Evolutionary conservation across 2,888 invertebrate species (phyloP).

Genomic region (Dermolepida albohirtum): DNA sequence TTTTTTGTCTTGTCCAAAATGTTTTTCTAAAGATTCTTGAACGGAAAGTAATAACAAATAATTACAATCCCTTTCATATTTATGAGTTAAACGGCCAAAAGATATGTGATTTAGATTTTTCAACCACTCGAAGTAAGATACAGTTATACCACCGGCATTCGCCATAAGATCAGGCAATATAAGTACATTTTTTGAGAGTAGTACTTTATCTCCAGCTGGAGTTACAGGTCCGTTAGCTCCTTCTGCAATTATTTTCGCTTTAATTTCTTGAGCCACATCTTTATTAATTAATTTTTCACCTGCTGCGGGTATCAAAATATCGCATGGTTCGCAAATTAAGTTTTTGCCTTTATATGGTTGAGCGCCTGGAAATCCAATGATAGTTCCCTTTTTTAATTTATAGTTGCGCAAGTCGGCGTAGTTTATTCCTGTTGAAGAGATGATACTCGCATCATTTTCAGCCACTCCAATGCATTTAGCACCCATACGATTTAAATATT

Average conservation of each 20-base stretch:
- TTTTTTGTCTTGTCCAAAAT: slow-evolving; percentile 45
- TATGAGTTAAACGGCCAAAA: slow-evolving; percentile 86
- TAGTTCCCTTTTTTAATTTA: slow-evolving; percentile 84
- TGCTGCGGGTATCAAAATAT: slow-evolving; percentile 95
- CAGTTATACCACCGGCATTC: slow-evolving; percentile 89
- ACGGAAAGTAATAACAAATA: slow-evolving; percentile 76
- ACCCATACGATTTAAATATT: slow-evolving; percentile 76
- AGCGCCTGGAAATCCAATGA: slow-evolving; percentile 92
- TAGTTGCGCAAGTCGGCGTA: slow-evolving; percentile 82
- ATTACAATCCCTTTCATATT: slow-evolving; percentile 89
- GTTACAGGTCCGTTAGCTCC: slow-evolving; percentile 94
- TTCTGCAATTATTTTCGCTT: slow-evolving; percentile 90
- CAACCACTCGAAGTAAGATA: slow-evolving; percentile 92
- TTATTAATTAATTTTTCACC: slow-evolving; percentile 90
- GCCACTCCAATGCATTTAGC: slow-evolving; percentile 79
- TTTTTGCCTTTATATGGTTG: slow-evolving; percentile 63
- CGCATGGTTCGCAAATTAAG: slow-evolving; percentile 88
- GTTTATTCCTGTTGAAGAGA: slow-evolving; percentile 77
- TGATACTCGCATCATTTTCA: slow-evolving; percentile 74
- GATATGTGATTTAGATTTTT: slow-evolving; percentile 92
- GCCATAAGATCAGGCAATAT: slow-evolving; percentile 83
- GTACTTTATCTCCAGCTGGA: slow-evolving; percentile 82
- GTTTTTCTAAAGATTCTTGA: slow-evolving; percentile 67
- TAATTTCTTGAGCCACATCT: slow-evolving; percentile 85
- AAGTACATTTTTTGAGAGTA: slow-evolving; percentile 79